phyloP scores from a whole-genome alignment of 2,113 vertebrate genomes.

The Antigone vipio region DNA sequence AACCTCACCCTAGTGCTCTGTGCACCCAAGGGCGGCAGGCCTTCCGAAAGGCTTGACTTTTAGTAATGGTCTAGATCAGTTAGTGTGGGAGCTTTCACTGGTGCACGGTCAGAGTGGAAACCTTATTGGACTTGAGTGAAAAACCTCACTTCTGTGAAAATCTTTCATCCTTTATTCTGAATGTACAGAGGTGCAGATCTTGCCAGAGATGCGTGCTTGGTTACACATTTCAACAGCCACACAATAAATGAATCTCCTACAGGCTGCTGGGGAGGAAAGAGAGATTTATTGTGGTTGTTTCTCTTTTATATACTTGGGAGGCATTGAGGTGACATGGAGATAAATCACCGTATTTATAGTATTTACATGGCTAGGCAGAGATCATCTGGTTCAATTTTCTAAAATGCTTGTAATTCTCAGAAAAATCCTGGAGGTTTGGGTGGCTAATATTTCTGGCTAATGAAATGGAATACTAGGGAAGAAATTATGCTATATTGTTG shows the following conservation, averaged over 20 bases:
- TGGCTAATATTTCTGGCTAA: slow-evolving; percentile 22
- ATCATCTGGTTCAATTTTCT: slow-evolving; percentile 45
- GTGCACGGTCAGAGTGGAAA: background rate
- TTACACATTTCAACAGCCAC: background rate
- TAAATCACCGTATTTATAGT: background rate
- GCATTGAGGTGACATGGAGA: slow-evolving; percentile 19
- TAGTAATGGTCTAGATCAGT: background rate
- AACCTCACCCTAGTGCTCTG: background rate
- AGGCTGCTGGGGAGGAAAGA: background rate
- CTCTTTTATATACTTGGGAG: slow-evolving; percentile 46
- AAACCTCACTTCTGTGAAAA: background rate
- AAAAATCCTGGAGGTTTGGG: background rate
- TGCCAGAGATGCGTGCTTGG: background rate
- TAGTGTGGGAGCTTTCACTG: background rate
- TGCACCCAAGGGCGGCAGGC: no score
- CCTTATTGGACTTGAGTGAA: background rate
- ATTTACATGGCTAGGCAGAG: slow-evolving; percentile 30
- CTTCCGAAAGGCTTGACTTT: background rate
- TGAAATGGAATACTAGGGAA: background rate
- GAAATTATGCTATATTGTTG: background rate
- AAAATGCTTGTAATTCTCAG: slow-evolving; percentile 8
- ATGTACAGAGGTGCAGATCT: background rate
- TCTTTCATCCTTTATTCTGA: background rate
- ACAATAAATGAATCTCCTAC: slow-evolving; percentile 18
- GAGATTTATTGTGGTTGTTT: slow-evolving; percentile 47